Percentiles rank a stretch among this genome's conserved stretches.
These are phyloP conservation scores for Psilopogon haemacephalus DNA, from an alignment of 2,113 vertebrate species.

Conservation along the genomic window DNA sequence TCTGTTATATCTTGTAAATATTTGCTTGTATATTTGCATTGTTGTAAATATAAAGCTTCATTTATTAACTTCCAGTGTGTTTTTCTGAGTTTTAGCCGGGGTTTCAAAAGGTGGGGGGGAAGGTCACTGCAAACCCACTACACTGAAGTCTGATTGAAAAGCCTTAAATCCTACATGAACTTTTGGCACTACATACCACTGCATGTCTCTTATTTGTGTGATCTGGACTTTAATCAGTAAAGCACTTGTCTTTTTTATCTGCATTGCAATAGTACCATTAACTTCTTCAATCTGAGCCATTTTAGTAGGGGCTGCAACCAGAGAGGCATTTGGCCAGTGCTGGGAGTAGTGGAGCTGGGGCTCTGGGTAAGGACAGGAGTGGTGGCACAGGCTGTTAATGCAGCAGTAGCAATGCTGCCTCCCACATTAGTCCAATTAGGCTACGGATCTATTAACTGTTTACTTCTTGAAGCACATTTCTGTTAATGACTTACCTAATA, in stretches of 20 bases:
- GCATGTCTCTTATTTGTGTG: background rate
- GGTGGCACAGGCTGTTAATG: background rate
- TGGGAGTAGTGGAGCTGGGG: no score
- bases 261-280: background rate
- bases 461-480: background rate
- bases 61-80: no score
- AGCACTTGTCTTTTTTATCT: background rate
- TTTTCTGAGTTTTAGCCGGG: no score
- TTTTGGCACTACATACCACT: background rate
- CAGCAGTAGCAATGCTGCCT: fast-evolving
- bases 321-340: background rate
- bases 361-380: no score
- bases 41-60: no score
- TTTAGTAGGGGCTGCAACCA: background rate
- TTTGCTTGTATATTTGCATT: no score
- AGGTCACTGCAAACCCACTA: no score
- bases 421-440: no score
- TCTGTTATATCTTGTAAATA: no score
- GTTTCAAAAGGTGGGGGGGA: no score
- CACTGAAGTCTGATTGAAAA: slow-evolving; percentile 4
- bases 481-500: background rate
- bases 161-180: background rate
- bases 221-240: background rate
- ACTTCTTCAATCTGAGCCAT: background rate
- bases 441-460: background rate